Conservation (phyloP, 2,113 vertebrate genomes). For the Nothoprocta pentlandii region DNA sequence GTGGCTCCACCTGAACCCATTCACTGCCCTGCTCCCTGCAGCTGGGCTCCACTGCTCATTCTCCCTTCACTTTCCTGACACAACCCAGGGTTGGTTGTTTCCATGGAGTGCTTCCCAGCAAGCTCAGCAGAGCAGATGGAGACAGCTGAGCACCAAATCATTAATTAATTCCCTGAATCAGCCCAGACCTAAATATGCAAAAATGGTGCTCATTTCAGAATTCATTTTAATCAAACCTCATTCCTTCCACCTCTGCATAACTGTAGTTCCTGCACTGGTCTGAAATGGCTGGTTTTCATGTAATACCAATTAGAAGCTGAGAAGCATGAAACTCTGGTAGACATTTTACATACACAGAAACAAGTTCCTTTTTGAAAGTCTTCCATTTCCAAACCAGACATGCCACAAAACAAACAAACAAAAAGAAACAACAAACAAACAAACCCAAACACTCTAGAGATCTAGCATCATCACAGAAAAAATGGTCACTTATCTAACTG, state of each 20-base stretch:
- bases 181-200: neutral
- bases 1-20: neutral
- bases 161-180: slow-evolving; percentile 24
- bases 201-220: neutral
- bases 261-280: neutral
- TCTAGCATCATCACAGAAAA: neutral
- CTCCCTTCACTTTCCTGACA: neutral
- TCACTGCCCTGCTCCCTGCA: rapidly evolving
- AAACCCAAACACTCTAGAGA: neutral
- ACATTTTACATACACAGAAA: neutral
- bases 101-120: neutral
- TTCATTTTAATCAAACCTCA: neutral
- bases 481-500: neutral
- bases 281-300: neutral
- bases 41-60: neutral
- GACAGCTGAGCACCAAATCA: neutral
- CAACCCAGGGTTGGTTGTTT: neutral
- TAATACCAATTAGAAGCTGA: neutral
- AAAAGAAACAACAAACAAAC: neutral
- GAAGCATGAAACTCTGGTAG: neutral
- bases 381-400: neutral
- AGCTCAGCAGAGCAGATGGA: neutral
- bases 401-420: neutral
- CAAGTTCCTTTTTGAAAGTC: neutral
- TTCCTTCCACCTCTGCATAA: neutral